Percentiles rank a stretch among this genome's conserved stretches.
phyloP scores from a whole-genome alignment of 92 coral and sea anemone species.

The Actinostola sp. region DNA sequence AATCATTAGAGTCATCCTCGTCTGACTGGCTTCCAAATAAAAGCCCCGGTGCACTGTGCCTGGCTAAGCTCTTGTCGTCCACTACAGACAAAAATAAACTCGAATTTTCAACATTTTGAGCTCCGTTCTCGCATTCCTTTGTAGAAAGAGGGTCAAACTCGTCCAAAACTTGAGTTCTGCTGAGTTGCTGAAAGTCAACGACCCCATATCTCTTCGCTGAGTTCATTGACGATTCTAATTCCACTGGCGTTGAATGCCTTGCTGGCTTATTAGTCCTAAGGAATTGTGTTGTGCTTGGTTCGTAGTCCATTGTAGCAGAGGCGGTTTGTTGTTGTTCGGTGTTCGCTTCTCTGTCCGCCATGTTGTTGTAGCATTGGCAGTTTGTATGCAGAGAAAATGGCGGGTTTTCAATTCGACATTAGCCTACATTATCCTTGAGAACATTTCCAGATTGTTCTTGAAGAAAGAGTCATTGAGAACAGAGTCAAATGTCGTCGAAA shows the following conservation, averaged over 20 bases:
- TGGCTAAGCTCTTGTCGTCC: constrained; percentile 22
- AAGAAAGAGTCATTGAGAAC: neutral
- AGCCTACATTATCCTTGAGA: neutral
- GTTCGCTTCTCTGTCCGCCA: constrained; percentile 19
- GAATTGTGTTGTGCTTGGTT: neutral
- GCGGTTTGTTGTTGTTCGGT: neutral
- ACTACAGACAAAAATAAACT: neutral
- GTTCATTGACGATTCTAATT: neutral
- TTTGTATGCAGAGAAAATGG: neutral
- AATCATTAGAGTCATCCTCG: constrained; percentile 1
- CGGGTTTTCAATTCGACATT: neutral
- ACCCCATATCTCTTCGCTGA: constrained; percentile 69
- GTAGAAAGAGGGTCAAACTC: constrained; percentile 78
- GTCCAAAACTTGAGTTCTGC: constrained; percentile 22
- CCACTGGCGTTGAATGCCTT: constrained; percentile 41
- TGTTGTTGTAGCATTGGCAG: constrained; percentile 4
- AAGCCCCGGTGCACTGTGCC: constrained; percentile 35
- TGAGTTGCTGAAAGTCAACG: constrained; percentile 47
- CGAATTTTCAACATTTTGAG: constrained; percentile 3
- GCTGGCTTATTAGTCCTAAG: neutral
- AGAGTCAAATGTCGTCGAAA: too few relatives aligned
- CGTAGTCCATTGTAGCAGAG: neutral
- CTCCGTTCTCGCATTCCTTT: neutral
- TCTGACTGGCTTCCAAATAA: constrained; percentile 10
- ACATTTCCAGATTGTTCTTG: neutral